Percentiles rank a stretch among this genome's conserved stretches.
These are phyloP conservation scores for Aphaenogaster ashmeadi DNA, from an alignment of 1,140 invertebrate species.

Conservation along the genomic window DNA sequence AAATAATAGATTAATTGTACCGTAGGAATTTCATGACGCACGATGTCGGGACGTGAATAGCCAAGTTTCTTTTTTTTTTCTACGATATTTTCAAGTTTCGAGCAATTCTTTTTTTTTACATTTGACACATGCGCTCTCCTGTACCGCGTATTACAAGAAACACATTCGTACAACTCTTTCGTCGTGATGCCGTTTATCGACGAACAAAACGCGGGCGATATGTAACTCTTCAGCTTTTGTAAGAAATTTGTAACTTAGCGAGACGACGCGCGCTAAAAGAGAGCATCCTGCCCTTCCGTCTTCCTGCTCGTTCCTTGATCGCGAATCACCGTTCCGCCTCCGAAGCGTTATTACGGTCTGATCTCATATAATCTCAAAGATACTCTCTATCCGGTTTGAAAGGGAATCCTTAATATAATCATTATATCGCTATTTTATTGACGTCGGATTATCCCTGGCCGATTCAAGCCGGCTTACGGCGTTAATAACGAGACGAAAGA, in stretches of 20 bases:
- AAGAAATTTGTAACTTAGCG: conserved; percentile 61
- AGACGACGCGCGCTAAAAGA: conserved; percentile 49
- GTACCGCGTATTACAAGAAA: not conserved
- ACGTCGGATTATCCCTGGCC: conserved; percentile 41
- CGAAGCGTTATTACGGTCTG: conserved; percentile 23
- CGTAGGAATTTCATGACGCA: conserved; percentile 62
- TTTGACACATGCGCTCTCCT: conserved; percentile 38
- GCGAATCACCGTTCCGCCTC: conserved; percentile 16
- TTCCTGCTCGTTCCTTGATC: conserved; percentile 51
- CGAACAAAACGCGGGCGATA: conserved; percentile 32
- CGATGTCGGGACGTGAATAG: conserved; percentile 60
- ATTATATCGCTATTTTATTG: not conserved
- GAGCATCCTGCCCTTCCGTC: conserved; percentile 24
- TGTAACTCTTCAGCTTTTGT: conserved; percentile 61
- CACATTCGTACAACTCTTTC: conserved; percentile 32
- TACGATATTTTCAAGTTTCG: conserved; percentile 37
- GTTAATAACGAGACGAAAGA: conserved; percentile 3
- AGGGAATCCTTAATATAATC: conserved; percentile 43
- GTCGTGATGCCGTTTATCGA: conserved; percentile 38
- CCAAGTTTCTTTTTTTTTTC: conserved; percentile 54
- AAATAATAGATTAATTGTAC: conserved; percentile 72
- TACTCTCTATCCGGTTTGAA: conserved; percentile 10
- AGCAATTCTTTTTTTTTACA: conserved; percentile 48
- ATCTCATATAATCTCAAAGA: conserved; percentile 62
- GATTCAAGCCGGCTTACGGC: conserved; percentile 27